A percentile compares a stretch with the other conserved stretches of the same genome.
Evolutionary conservation across 2,113 vertebrate genomes (phyloP).

Genomic region (Hypocryptadius cinnamomeus): DNA sequence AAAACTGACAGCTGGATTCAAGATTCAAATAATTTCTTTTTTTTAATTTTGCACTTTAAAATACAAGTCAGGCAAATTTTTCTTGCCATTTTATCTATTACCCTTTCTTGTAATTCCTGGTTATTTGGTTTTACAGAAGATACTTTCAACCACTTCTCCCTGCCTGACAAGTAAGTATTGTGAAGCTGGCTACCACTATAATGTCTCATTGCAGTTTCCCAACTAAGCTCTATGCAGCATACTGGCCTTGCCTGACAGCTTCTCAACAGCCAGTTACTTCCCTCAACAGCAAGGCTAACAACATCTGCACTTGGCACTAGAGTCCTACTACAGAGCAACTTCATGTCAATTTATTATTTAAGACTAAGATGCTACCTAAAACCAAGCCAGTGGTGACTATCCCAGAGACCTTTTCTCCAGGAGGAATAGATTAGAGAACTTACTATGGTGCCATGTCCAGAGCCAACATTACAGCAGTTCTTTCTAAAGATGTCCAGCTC

Average conservation of each 20-base stretch:
- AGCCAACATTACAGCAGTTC: background rate
- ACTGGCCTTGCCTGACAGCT: background rate
- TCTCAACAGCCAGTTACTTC: background rate
- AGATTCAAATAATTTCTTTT: background rate
- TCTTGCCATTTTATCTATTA: background rate
- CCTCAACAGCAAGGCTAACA: background rate
- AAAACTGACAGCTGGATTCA: background rate
- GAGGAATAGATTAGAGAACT: background rate
- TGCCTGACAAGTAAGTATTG: background rate
- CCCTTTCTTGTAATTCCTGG: background rate
- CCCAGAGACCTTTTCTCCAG: background rate
- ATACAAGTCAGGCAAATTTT: background rate
- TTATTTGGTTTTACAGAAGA: background rate
- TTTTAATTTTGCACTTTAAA: background rate
- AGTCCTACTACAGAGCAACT: background rate
- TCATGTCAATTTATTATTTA: background rate
- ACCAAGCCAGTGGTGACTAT: background rate
- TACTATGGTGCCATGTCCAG: background rate
- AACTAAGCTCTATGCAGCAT: background rate
- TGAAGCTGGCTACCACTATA: background rate
- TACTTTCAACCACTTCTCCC: background rate
- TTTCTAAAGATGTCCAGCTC: background rate
- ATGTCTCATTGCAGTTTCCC: background rate
- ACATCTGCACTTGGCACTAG: background rate
- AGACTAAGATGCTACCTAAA: background rate